Evolutionary conservation across 2,888 invertebrate species (phyloP), one percentile per base, ranked within the genome.

Genomic region (Alsophila aescularia): DNA sequence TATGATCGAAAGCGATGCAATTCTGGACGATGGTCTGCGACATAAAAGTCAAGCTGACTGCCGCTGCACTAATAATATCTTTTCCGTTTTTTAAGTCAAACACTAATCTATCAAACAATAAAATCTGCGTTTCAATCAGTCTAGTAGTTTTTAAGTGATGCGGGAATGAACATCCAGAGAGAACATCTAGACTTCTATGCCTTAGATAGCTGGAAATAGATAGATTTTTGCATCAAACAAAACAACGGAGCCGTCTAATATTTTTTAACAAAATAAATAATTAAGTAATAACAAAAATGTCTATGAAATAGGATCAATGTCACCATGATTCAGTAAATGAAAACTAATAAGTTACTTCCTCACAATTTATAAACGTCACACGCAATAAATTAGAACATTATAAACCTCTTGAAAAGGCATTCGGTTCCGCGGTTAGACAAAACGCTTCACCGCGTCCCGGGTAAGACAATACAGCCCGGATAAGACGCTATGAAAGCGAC

Each of bases 401-500:
- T 71, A 79, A 79, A 79, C 73, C 64, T 66, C 62, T 72, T 73
- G 66, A 69, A 72, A 70, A 67, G 67, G 60, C 65, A 67, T 61
- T 62, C 64, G 56, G 67, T 66, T 62, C 59, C 57, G 64, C 47
- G 60, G 62, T 65, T 70, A 81, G 81, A 86, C 83, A 82, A 83
- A 84, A 79, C 78, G 73, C 58, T 70, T 73, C 72, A 69, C 71
- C 29, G 27, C 21, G 32, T 24, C 47, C 45, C 47, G 43, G 50
- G 52, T 57, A 57, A 57, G 57, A 57, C 57, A 57, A 57, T 52
- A 52, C 52, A 62, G 66, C 71, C 67, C 69, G 69, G 70, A 87
- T 86, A 88, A 89, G 85, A 87, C 87, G 85, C 79, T 79, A 84
- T 87, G 85, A 88, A 83, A 87, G 84, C 77, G 45, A 50, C 55